A percentile compares a stretch with the other conserved stretches of the same genome.
These are phyloP conservation scores for Caenorhabditis tropicalis DNA, from an alignment of 1,140 invertebrate genomes.

Conservation along the genomic window DNA sequence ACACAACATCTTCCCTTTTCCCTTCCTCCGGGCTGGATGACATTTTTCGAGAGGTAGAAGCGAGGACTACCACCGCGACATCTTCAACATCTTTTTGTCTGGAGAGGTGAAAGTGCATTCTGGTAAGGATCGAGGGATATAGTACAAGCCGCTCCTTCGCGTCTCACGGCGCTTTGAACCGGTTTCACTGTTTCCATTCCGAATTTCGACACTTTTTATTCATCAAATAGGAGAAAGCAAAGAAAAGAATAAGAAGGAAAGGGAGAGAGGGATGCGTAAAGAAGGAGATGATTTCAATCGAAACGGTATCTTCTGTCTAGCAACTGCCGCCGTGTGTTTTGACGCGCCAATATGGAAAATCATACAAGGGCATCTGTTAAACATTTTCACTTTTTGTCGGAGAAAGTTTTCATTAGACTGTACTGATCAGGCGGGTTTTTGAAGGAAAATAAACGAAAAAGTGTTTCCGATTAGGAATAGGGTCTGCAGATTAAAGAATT, in stretches of 20 bases:
- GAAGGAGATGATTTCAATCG: slow-evolving; percentile 21
- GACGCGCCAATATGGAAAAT: slow-evolving; percentile 32
- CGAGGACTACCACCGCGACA: neutral
- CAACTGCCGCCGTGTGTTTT: neutral
- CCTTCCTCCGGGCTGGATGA: neutral
- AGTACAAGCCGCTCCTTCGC: neutral
- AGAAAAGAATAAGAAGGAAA: neutral
- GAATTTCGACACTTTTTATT: slow-evolving; percentile 39
- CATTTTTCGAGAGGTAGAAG: slow-evolving; percentile 33
- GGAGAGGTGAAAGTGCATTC: neutral
- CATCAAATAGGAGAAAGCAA: slow-evolving; percentile 15
- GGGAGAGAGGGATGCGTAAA: neutral
- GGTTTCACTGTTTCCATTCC: slow-evolving; percentile 31
- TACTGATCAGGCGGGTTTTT: neutral
- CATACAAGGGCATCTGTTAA: slow-evolving; percentile 28
- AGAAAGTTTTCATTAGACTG: slow-evolving; percentile 5
- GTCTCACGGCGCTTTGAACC: neutral
- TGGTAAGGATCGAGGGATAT: slow-evolving; percentile 2
- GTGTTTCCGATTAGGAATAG: neutral
- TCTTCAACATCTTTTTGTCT: neutral
- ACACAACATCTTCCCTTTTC: neutral
- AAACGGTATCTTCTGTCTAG: slow-evolving; percentile 37
- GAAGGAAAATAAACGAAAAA: neutral
- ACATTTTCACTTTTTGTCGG: slow-evolving; percentile 26
- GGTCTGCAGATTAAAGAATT: neutral